These are phyloP conservation scores for Halcyon smyrnensis DNA, from an alignment of 2,797 vertebrate species.

Conservation along the genomic window DNA sequence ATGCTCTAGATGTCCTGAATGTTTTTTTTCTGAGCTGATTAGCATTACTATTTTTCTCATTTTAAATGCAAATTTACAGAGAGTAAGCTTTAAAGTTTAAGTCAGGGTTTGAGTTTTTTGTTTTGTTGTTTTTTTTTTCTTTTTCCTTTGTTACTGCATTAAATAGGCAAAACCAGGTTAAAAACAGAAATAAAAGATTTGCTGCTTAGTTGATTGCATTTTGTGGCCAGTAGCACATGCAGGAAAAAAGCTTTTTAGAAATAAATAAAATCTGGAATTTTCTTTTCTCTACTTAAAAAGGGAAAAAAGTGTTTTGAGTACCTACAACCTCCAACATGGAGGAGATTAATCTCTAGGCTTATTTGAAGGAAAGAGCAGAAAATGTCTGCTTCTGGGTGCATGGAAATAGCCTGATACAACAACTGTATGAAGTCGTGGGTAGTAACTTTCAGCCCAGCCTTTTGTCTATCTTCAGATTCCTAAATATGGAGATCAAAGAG, in stretches of 20 bases:
- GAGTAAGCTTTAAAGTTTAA: neutral
- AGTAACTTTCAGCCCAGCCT: neutral
- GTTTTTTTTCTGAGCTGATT: neutral
- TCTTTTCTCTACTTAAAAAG: neutral
- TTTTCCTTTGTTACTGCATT: neutral
- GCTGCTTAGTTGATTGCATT: neutral
- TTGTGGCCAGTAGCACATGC: neutral
- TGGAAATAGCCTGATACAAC: neutral
- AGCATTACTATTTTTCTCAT: neutral
- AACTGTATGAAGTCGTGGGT: neutral
- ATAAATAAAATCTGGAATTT: neutral
- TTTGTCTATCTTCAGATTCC: neutral
- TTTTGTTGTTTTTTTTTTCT: neutral
- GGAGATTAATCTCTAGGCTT: neutral
- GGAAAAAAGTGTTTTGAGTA: neutral
- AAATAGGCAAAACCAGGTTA: neutral
- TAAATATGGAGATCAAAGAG: neutral
- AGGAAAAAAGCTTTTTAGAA: neutral
- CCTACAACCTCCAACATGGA: neutral
- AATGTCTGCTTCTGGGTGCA: neutral
- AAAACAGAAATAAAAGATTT: neutral
- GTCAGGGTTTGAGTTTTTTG: neutral
- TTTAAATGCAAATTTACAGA: neutral
- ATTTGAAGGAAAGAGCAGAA: neutral
- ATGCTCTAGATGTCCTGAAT: rapidly evolving